phyloP scores from a whole-genome alignment of 2,888 invertebrate genomes.

The Tipula vernalis region DNA sequence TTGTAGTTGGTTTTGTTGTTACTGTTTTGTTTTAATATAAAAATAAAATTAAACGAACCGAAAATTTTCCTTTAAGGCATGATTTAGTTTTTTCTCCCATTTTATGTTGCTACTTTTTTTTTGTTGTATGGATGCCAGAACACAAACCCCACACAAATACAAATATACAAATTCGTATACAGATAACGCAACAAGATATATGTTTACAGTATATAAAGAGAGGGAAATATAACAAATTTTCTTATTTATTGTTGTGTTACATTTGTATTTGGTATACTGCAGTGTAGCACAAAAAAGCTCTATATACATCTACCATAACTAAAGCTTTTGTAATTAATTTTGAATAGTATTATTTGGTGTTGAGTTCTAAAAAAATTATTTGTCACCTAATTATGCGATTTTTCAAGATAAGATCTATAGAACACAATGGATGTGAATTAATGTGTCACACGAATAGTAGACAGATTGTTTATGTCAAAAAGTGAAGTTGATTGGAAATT shows the following conservation, averaged over 20 bases:
- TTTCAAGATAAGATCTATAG: not conserved
- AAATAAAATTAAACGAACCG: slow-evolving; percentile 4
- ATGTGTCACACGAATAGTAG: not conserved
- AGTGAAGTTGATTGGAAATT: not conserved
- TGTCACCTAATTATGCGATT: not conserved
- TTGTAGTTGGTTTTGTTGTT: not conserved
- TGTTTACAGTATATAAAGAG: not conserved
- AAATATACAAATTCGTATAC: not conserved
- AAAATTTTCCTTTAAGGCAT: slow-evolving; percentile 4
- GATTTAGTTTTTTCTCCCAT: not conserved
- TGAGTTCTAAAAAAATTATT: not conserved
- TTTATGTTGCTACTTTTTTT: not conserved
- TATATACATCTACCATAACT: not conserved
- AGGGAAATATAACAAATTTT: not conserved
- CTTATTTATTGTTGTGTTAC: not conserved
- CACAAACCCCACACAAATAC: not conserved
- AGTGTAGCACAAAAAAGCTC: not conserved
- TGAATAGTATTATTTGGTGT: not conserved
- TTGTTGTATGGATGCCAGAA: not conserved
- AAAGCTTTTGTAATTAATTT: not conserved
- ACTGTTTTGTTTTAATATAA: not conserved
- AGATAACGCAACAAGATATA: not conserved
- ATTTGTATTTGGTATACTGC: not conserved
- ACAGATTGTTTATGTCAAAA: not conserved
- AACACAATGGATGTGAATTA: not conserved